These are phyloP conservation scores for Harpegnathos saltator DNA, from an alignment of 1,140 invertebrate species.

Conservation along the genomic window DNA sequence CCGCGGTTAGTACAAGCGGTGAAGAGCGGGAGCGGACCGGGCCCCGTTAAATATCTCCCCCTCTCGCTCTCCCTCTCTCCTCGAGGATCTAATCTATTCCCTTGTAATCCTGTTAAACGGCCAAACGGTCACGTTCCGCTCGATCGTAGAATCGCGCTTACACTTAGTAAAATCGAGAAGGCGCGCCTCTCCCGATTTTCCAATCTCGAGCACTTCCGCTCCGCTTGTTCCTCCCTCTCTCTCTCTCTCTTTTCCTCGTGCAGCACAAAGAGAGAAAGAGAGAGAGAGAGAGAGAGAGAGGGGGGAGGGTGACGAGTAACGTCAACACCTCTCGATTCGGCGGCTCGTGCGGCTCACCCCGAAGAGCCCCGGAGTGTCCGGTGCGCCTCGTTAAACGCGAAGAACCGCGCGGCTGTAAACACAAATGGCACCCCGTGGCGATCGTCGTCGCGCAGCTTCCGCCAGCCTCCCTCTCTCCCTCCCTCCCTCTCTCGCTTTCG, in stretches of 20 bases:
- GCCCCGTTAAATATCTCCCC: slow-evolving; percentile 73
- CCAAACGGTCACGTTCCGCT: slow-evolving; percentile 82
- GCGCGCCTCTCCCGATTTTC: slow-evolving; percentile 35
- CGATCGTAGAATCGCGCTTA: slow-evolving; percentile 35
- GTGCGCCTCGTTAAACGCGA: slow-evolving; percentile 77
- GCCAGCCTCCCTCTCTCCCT: slow-evolving; percentile 10
- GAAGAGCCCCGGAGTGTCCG: slow-evolving; percentile 59
- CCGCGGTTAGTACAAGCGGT: slow-evolving; percentile 1
- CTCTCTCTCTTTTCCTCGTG: slow-evolving; percentile 17
- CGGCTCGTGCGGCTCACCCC: slow-evolving; percentile 57
- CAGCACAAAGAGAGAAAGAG: slow-evolving; percentile 48
- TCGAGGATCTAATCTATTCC: slow-evolving; percentile 78
- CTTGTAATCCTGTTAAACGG: slow-evolving; percentile 80
- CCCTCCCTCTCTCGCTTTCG: too few relatives aligned
- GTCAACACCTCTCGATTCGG: slow-evolving; percentile 48
- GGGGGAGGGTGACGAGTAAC: slow-evolving; percentile 8
- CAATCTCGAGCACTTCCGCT: slow-evolving; percentile 63
- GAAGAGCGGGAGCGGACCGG: slow-evolving; percentile 1
- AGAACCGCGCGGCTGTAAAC: slow-evolving; percentile 76
- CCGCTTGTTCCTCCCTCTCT: slow-evolving; percentile 32
- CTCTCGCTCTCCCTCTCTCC: slow-evolving; percentile 49
- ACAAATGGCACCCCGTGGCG: slow-evolving; percentile 77
- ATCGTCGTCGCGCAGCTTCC: slow-evolving; percentile 49
- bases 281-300: neutral
- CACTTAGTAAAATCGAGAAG: slow-evolving; percentile 76